A percentile compares a stretch with the other conserved stretches of the same genome.
phyloP scores from a whole-genome alignment of 2,797 vertebrate species.

The Sebastes goodei region DNA sequence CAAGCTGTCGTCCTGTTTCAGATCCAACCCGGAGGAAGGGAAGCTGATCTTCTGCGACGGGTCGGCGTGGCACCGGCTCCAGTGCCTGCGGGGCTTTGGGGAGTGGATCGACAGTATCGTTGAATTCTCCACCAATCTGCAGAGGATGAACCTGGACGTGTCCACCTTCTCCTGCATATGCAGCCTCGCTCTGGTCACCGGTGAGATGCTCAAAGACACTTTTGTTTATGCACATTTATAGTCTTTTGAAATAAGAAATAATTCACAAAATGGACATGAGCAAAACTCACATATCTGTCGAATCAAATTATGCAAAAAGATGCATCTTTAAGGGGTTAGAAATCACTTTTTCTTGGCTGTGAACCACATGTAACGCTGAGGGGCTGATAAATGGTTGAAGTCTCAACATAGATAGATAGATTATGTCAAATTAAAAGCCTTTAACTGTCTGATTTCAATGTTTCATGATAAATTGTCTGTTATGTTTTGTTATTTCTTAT shows the following conservation, averaged over 20 bases:
- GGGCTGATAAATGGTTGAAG: not conserved
- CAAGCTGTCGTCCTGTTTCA: slow-evolving; percentile 66
- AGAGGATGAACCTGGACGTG: slow-evolving; percentile 95
- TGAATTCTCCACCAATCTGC: slow-evolving; percentile 93
- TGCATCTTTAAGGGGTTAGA: not conserved
- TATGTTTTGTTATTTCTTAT: not conserved
- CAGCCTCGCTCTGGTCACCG: slow-evolving; percentile 93
- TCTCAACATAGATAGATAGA: not conserved
- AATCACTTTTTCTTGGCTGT: not conserved
- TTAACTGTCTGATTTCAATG: not conserved
- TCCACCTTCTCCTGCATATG: slow-evolving; percentile 96
- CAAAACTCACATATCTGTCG: not conserved
- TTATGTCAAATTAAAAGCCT: not conserved
- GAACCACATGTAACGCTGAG: not conserved
- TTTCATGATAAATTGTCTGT: not conserved
- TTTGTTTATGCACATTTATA: not conserved
- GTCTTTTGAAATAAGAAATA: not conserved
- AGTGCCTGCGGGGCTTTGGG: slow-evolving; percentile 95
- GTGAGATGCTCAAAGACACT: slow-evolving; percentile 72
- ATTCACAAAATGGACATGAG: not conserved
- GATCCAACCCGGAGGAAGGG: slow-evolving; percentile 93
- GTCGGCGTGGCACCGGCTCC: slow-evolving; percentile 92
- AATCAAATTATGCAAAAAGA: not conserved
- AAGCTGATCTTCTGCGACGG: slow-evolving; percentile 97
- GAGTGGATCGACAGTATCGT: slow-evolving; percentile 98